These are phyloP conservation scores for Tetragonisca angustula DNA, from an alignment of 2,888 invertebrate genomes.

Conservation along the genomic window DNA sequence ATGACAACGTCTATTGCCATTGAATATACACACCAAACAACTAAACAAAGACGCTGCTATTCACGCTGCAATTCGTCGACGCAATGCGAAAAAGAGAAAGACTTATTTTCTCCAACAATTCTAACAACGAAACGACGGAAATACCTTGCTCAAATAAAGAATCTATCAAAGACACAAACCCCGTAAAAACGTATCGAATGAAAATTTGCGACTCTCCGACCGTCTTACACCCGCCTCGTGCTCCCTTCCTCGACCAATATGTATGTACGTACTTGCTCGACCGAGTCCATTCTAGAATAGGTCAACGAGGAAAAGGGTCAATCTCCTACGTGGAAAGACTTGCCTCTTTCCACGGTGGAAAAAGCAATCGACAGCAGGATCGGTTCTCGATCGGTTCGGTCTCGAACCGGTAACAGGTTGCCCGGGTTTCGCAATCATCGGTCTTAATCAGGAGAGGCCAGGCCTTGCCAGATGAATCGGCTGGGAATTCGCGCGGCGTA, in stretches of 20 bases:
- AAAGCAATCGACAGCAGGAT: constrained; percentile 29
- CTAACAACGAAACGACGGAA: not conserved
- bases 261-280: no score
- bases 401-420: constrained; percentile 46
- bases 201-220: not conserved
- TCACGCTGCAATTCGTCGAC: rapidly evolving
- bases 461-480: not conserved
- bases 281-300: not conserved
- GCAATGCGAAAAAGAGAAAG: not conserved
- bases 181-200: not conserved
- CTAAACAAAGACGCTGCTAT: not conserved
- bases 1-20: no score
- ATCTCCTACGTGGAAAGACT: constrained; percentile 10
- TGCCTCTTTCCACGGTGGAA: not conserved
- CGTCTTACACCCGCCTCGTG: no score
- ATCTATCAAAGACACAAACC: not conserved
- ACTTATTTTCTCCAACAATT: not conserved
- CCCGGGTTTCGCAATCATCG: constrained; percentile 37
- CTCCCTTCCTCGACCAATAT: no score
- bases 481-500: constrained; percentile 44
- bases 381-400: not conserved
- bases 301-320: constrained; percentile 8
- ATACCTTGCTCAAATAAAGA: not conserved
- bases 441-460: constrained; percentile 35
- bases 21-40: not conserved